Percentiles rank a stretch among this genome's conserved stretches.
Evolutionary conservation across 2,888 invertebrate genomes (phyloP).

Genomic region (Pandemis corylana): DNA sequence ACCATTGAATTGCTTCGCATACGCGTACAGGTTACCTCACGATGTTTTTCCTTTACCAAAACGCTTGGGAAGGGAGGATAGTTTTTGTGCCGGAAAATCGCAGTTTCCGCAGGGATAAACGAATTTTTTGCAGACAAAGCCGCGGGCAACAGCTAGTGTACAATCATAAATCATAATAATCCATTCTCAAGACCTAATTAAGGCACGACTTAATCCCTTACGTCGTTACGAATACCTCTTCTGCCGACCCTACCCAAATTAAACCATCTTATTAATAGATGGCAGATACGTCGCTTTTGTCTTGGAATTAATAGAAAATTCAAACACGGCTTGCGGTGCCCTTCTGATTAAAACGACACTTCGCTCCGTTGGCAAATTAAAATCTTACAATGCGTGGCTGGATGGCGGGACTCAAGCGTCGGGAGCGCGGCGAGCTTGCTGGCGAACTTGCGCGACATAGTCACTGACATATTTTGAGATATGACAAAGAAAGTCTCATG

Average conservation of each 20-base stretch:
- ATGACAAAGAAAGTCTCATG: too few species aligned
- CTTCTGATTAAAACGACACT: constrained; percentile 77
- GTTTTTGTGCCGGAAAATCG: too few species aligned
- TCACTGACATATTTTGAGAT: neutral
- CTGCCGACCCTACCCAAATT: constrained; percentile 61
- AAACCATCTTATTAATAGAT: constrained; percentile 83
- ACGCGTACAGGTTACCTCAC: too few species aligned
- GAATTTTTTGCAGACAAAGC: too few species aligned
- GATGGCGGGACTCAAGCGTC: constrained; percentile 47
- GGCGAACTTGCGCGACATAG: neutral
- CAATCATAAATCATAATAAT: neutral
- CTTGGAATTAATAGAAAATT: constrained; percentile 81
- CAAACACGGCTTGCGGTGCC: constrained; percentile 69
- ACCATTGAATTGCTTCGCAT: too few species aligned
- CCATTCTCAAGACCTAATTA: constrained; percentile 2
- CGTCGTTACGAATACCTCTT: constrained; percentile 29
- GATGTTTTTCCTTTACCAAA: too few species aligned
- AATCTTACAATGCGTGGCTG: constrained; percentile 72
- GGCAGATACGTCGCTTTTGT: constrained; percentile 78
- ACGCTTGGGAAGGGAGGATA: too few species aligned
- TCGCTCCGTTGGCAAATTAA: constrained; percentile 70
- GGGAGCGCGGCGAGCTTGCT: constrained; percentile 41
- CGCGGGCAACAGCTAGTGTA: too few species aligned
- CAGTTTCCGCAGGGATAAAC: too few species aligned
- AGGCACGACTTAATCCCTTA: constrained; percentile 24